Evolutionary conservation across 2,888 invertebrate genomes (phyloP), one percentile per base, ranked within the genome.

Genomic region (Eupsilia transversa): DNA sequence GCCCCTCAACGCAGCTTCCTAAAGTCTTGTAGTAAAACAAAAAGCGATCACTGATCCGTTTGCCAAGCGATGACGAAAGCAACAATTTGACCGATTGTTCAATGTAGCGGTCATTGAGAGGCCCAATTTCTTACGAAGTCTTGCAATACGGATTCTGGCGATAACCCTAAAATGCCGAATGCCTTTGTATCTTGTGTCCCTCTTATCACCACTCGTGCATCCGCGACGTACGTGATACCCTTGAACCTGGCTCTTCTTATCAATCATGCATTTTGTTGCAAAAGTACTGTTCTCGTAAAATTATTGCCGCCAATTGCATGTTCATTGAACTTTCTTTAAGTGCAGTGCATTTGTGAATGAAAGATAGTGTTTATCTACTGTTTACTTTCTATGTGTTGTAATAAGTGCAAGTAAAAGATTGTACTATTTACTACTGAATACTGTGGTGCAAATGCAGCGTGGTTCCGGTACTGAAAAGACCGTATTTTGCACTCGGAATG

Each of bases 341-440:
- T 80, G 72, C 59, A 75, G 35, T 70, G 69, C 52, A 68, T 67
- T 69, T 1, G 12, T 83, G 77, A 83, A 83, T 83, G 80, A 83
- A 83, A 80, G 83, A 83, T 82, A 79, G 49, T 70, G 43, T 23
- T 60, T 72, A 79, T 77, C 80, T 57, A 33, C 14, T 71, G 73
- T 76, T 82, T 70, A n/a, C 52, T 73, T 68, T 82, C 52, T 79
- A 74, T 49, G 59, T 56, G 14, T 60, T 38, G 57, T 61, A 33
- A n/a, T 66, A 17, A 38, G 20, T 54, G 63, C 27, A 54, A 57
- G 35, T 67, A 7, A 57, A 35, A 30, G 10, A 67, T 68, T 46
- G 61, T 46, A 46, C 14, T 54, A 54, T 79, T 64, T 79, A 79
- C 67, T 78, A 79, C 27, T 20, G 27, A 54, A n/a, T 38, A 12